Evolutionary conservation across 1,140 invertebrate species (phyloP).

Genomic region (Cardiocondyla obscurior): DNA sequence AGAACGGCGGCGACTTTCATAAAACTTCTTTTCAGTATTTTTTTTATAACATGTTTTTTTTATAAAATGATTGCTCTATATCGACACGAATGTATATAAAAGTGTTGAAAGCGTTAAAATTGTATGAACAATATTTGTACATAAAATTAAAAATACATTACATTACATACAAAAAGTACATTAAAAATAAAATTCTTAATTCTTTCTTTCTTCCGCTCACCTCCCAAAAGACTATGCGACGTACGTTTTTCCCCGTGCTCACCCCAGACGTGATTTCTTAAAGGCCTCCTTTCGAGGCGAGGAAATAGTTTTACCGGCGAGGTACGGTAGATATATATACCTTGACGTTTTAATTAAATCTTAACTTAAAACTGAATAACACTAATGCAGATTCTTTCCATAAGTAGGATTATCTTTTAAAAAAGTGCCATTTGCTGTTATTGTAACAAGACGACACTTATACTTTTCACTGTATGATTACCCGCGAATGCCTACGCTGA

Average conservation of each 20-base stretch:
- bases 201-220: conserved; percentile 54
- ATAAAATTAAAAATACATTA: not conserved
- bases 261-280: conserved; percentile 59
- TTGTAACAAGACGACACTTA: not conserved
- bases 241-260: conserved; percentile 40
- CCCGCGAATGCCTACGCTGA: conserved; percentile 58
- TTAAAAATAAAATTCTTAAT: too few relatives aligned
- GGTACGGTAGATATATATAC: not conserved
- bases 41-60: not conserved
- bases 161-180: too few relatives aligned
- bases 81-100: not conserved
- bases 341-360: not conserved
- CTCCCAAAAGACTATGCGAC: conserved; percentile 19
- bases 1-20: not conserved
- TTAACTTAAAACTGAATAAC: not conserved
- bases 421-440: not conserved
- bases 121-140: not conserved
- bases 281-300: conserved; percentile 43
- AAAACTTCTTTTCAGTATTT: not conserved
- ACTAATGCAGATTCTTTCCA: not conserved
- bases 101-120: not conserved
- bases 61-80: not conserved
- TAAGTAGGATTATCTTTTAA: not conserved
- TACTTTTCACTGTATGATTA: conserved; percentile 34
- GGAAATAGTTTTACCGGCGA: conserved; percentile 24